Evolutionary conservation across 2,113 vertebrate species (phyloP).

Genomic region (Chionodraco myersi): DNA sequence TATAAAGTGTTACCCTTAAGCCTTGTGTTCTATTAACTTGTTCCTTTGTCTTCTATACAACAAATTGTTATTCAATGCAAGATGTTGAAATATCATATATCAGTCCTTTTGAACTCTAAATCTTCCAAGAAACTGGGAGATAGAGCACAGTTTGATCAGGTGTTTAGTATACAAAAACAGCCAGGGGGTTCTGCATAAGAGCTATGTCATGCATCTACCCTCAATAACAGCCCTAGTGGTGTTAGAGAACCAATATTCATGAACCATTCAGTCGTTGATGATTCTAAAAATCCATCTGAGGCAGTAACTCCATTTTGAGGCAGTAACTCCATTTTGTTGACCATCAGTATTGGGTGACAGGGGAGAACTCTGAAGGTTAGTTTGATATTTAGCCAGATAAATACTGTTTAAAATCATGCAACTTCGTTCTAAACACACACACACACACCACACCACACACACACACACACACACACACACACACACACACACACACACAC

Average conservation of each 20-base stretch:
- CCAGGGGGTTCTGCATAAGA: background rate
- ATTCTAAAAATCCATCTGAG: slow-evolving; percentile 2
- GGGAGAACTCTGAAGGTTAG: slow-evolving; percentile 41
- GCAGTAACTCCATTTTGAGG: background rate
- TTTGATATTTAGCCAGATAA: slow-evolving; percentile 35
- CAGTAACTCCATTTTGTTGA: slow-evolving; percentile 37
- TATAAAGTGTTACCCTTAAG: no score
- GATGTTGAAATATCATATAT: background rate
- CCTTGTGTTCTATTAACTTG: no score
- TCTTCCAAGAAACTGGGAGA: background rate
- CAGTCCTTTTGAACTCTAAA: background rate
- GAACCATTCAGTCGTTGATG: slow-evolving; percentile 9
- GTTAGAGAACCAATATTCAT: slow-evolving; percentile 15
- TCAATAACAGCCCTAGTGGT: background rate
- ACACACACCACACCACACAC: slow-evolving; percentile 13
- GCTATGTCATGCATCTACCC: background rate
- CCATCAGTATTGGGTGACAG: slow-evolving; percentile 38
- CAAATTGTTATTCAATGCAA: no score
- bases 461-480: background rate
- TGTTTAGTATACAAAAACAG: background rate
- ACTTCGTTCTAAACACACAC: slow-evolving; percentile 2
- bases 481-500: background rate
- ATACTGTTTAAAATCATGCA: slow-evolving; percentile 50
- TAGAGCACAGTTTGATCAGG: background rate
- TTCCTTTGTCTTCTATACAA: no score